phyloP scores from a whole-genome alignment of 2,797 vertebrate genomes.

The Arvicola amphibius region DNA sequence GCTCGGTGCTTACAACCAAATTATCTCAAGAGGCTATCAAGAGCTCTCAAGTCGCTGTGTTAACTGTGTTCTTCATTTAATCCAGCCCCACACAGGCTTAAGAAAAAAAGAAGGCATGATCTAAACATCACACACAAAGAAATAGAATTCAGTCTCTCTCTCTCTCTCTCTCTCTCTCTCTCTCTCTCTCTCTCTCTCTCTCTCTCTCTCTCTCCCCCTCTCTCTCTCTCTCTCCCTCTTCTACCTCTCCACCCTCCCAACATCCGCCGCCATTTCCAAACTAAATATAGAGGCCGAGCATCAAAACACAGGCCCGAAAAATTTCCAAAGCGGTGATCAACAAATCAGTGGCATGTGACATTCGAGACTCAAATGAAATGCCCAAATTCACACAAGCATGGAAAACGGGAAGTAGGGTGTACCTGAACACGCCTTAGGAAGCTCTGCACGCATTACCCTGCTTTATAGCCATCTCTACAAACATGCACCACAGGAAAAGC shows the following conservation, averaged over 20 bases:
- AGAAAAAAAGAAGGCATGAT: conserved; percentile 19
- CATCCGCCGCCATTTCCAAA: conserved; percentile 61
- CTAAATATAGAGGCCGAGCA: conserved; percentile 71
- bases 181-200: conserved; percentile 25
- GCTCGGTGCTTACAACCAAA: conserved; percentile 75
- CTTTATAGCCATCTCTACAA: conserved; percentile 86
- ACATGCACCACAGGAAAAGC: conserved; percentile 88
- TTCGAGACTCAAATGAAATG: not conserved
- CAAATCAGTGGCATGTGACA: conserved; percentile 52
- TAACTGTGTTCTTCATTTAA: conserved; percentile 71
- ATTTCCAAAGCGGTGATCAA: conserved; percentile 62
- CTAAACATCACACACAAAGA: not conserved
- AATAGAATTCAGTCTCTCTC: not conserved
- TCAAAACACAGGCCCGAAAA: conserved; percentile 42
- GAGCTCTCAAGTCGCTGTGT: conserved; percentile 70
- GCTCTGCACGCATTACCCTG: conserved; percentile 82
- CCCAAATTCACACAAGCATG: conserved; percentile 9
- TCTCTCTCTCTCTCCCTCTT: not conserved
- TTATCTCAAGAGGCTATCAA: conserved; percentile 80
- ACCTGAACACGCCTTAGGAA: conserved; percentile 85
- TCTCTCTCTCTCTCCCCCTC: not conserved
- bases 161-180: conserved; percentile 8
- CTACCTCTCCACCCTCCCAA: conserved; percentile 62
- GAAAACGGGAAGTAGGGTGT: conserved; percentile 84
- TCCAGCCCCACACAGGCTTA: conserved; percentile 42